Evolutionary conservation across 2,113 vertebrate genomes (phyloP), one percentile per base, ranked within the genome.

Genomic region (Boleophthalmus pectinirostris): DNA sequence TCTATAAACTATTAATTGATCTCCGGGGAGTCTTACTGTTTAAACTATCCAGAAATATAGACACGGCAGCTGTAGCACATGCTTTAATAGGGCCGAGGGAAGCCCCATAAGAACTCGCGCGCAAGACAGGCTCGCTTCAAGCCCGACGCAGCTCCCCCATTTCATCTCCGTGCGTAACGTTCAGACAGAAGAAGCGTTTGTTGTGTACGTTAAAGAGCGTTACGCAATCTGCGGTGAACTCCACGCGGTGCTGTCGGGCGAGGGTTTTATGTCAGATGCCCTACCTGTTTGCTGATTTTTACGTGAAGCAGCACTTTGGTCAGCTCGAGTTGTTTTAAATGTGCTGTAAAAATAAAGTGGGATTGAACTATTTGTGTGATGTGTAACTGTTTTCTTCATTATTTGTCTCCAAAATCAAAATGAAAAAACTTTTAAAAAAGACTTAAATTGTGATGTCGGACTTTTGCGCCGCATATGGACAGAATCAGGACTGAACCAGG

Each of bases 1-100:
- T 84, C 84, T 88, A 85, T 85, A 85, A 92, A 92, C 83, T 91
- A 89, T 90, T 92, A 92, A 93, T 92, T 94, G 90, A 92, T 91
- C 92, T 91, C 90, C 51, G 4, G 89, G 88, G 91, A 92, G 73
- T 23, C 56, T 70, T 35, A 69, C 77, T 86, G 82, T 88, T 91
- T 86, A 88, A 91, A 87, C 85, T 82, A 82, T 88, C 90, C 84
- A 86, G 81, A 86, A 87, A 89, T 76, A 81, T 83, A 73, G 82
- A 87, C 74, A 89, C 76, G 74, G 73, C 45, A 66, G 61, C 78
- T 66, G 47, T 63, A 79, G 80, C 72, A 56, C 77, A 82, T 86
- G 82, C 82, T 88, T 85, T 87, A 79, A 38, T 60, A 70, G 78
- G 56, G 78, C 53, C 73, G 56, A 16, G 46, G 71, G 75, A 79